These are phyloP conservation scores for Sycophila texana DNA, from an alignment of 2,888 invertebrate species.

Conservation along the genomic window DNA sequence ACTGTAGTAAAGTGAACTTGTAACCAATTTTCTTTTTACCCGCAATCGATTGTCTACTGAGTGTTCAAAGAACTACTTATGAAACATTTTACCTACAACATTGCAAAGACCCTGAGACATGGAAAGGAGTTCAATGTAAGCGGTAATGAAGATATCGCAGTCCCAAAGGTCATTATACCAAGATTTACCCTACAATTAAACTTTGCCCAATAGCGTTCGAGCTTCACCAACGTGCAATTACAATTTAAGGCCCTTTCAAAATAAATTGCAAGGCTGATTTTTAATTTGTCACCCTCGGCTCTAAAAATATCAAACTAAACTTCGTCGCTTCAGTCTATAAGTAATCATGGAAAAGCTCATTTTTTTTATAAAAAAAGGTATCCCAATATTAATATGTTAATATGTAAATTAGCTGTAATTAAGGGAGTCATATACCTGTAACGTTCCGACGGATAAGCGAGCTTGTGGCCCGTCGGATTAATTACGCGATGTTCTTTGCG, in stretches of 20 bases:
- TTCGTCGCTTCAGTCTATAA: no score
- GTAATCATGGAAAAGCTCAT: no score
- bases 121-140: slow-evolving; percentile 52
- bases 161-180: slow-evolving; percentile 8
- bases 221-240: background rate
- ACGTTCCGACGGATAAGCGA: no score
- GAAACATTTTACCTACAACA: slow-evolving; percentile 16
- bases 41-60: slow-evolving; percentile 2
- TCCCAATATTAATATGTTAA: no score
- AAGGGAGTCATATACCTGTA: no score
- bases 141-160: slow-evolving; percentile 1
- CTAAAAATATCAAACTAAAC: background rate
- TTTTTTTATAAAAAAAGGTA: no score
- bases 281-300: background rate
- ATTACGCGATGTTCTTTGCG: no score
- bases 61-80: slow-evolving; percentile 34
- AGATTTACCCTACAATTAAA: slow-evolving; percentile 20
- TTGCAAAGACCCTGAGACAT: slow-evolving; percentile 45
- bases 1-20: slow-evolving; percentile 20
- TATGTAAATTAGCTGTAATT: no score
- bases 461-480: no score
- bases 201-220: background rate
- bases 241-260: background rate
- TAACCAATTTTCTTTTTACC: slow-evolving; percentile 20
- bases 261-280: background rate